These are phyloP conservation scores for Rhamnusium bicolor DNA, from an alignment of 2,888 invertebrate genomes.

Conservation along the genomic window DNA sequence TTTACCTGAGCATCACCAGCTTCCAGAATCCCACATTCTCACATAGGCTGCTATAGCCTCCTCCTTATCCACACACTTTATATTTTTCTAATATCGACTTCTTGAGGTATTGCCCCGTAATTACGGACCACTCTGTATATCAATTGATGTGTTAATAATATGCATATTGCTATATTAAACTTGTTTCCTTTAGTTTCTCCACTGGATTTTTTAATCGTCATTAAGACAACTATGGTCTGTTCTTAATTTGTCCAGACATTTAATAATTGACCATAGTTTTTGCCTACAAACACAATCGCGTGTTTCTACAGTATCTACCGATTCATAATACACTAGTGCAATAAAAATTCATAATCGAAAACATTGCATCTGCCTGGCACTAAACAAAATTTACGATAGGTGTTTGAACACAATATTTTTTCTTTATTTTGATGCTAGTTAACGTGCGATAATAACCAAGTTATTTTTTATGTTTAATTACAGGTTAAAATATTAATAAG, in stretches of 20 bases:
- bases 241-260: not conserved
- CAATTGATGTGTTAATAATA: too few species aligned
- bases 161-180: too few species aligned
- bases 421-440: constrained; percentile 31
- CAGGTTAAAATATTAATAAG: constrained; percentile 24
- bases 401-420: constrained; percentile 28
- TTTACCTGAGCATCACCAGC: too few species aligned
- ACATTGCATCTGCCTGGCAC: constrained; percentile 10
- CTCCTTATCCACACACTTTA: too few species aligned
- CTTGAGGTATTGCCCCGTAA: too few species aligned
- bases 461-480: constrained; percentile 27
- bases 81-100: too few species aligned
- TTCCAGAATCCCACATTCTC: too few species aligned
- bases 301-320: not conserved
- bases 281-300: not conserved
- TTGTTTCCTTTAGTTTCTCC: too few species aligned
- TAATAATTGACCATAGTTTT: not conserved
- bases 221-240: not conserved
- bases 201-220: not conserved
- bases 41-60: too few species aligned
- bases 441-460: constrained; percentile 13
- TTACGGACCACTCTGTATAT: too few species aligned
- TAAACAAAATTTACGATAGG: constrained; percentile 32
- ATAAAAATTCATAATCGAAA: constrained; percentile 22
- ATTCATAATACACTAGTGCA: not conserved